Percentiles rank a stretch among this genome's conserved stretches.
Evolutionary conservation across 2,888 invertebrate genomes (phyloP).

Genomic region (Onchidella celtica): DNA sequence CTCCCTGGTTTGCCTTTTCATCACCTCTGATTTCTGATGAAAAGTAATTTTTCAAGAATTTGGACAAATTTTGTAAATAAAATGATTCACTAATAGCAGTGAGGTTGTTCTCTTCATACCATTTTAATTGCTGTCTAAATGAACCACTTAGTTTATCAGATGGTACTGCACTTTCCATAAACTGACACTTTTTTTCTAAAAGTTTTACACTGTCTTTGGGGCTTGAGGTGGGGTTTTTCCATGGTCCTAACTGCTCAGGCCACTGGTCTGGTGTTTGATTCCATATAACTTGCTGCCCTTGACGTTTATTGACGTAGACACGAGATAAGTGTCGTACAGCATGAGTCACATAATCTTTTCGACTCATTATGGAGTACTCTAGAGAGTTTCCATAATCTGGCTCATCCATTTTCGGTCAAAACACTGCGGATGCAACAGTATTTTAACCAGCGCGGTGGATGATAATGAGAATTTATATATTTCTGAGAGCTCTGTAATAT

Average conservation of each 20-base stretch:
- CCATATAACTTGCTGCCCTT: neutral
- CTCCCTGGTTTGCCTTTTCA: too few species aligned
- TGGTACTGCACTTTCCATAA: neutral
- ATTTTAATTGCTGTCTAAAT: too few species aligned
- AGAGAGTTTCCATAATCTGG: neutral
- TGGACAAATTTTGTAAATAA: too few species aligned
- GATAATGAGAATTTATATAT: neutral
- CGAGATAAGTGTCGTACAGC: constrained; percentile 6
- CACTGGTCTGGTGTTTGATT: neutral
- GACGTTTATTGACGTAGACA: constrained; percentile 2
- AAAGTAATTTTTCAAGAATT: too few species aligned
- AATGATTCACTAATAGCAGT: too few species aligned
- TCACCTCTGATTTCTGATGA: too few species aligned
- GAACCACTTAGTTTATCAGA: neutral
- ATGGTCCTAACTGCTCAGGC: neutral
- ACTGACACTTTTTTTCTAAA: neutral
- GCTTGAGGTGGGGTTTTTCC: constrained; percentile 29
- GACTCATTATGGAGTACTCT: neutral
- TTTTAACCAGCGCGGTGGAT: too few species aligned
- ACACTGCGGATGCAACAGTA: too few species aligned
- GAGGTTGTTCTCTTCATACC: too few species aligned
- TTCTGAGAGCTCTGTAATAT: neutral
- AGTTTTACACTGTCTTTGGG: constrained; percentile 14
- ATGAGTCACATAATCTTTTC: neutral
- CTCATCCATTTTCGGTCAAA: constrained; percentile 35